phyloP scores from a whole-genome alignment of 2,888 invertebrate species.

The Microctonus brassicae region DNA sequence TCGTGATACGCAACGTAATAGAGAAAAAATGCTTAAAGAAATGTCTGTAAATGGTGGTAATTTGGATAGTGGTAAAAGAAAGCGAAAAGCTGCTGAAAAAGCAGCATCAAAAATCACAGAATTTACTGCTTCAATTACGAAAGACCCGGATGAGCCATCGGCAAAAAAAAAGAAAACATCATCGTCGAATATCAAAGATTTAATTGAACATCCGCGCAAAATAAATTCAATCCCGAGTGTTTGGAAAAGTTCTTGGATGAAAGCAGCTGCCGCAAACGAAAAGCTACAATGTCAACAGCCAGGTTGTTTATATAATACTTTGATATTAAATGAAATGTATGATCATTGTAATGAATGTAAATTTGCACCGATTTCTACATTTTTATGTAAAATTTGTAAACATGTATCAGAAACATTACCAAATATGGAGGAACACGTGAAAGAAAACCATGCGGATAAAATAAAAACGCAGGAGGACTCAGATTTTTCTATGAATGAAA shows the following conservation, averaged over 20 bases:
- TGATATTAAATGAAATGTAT: conserved; percentile 54
- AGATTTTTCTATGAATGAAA: conserved; percentile 38
- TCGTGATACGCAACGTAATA: conserved; percentile 28
- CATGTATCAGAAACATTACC: conserved; percentile 50
- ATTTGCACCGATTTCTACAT: conserved; percentile 55
- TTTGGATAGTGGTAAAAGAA: conserved; percentile 38
- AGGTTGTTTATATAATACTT: conserved; percentile 55
- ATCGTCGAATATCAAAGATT: conserved; percentile 6
- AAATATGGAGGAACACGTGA: conserved; percentile 57
- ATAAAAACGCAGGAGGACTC: conserved; percentile 40
- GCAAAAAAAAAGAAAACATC: conserved; percentile 41
- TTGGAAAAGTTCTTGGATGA: conserved; percentile 56
- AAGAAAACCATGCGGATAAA: conserved; percentile 51
- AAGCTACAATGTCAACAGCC: conserved; percentile 57
- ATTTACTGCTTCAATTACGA: conserved; percentile 55
- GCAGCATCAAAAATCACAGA: conserved; percentile 63
- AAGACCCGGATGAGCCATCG: conserved; percentile 43
- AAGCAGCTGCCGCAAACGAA: conserved; percentile 49
- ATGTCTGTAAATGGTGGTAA: neutral
- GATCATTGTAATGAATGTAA: conserved; percentile 60
- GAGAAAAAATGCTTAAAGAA: neutral
- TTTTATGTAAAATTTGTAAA: conserved; percentile 61
- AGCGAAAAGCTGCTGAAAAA: conserved; percentile 70
- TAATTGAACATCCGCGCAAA: conserved; percentile 45
- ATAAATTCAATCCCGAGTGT: conserved; percentile 51